Conservation (phyloP, 2,888 invertebrate species). For the Pristionchus maxplancki region DNA sequence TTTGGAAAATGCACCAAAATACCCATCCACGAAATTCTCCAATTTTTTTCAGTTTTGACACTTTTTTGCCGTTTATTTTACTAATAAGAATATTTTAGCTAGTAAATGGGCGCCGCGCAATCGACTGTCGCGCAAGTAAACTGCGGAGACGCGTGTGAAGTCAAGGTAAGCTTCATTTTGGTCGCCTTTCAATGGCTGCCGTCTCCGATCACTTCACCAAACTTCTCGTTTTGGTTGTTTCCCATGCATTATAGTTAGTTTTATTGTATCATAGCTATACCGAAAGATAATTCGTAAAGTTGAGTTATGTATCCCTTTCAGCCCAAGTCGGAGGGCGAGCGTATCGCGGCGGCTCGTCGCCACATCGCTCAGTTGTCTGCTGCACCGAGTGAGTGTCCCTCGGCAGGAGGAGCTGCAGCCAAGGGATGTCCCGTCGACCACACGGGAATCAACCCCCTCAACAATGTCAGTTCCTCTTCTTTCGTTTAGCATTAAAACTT, state of each 20-base stretch:
- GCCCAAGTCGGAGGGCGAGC: constrained; percentile 46
- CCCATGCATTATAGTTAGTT: neutral
- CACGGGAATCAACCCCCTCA: constrained; percentile 59
- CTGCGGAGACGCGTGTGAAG: constrained; percentile 46
- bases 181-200: neutral
- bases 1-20: neutral
- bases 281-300: too few species aligned
- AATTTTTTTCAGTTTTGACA: neutral
- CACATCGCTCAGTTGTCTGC: constrained; percentile 50
- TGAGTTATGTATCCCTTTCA: neutral
- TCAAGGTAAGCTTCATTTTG: neutral
- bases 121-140: constrained; percentile 54
- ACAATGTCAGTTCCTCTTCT: constrained; percentile 56
- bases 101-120: constrained; percentile 58
- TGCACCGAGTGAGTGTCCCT: constrained; percentile 59
- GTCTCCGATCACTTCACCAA: too few species aligned
- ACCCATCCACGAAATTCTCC: constrained; percentile 14
- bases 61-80: neutral
- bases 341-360: constrained; percentile 47
- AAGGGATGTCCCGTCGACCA: constrained; percentile 57
- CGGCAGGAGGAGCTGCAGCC: constrained; percentile 55
- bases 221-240: neutral
- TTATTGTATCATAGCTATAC: too few species aligned
- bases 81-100: neutral
- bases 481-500: neutral